These are phyloP conservation scores for Sclerodermus sp. DNA, from an alignment of 2,888 invertebrate genomes.

Conservation along the genomic window DNA sequence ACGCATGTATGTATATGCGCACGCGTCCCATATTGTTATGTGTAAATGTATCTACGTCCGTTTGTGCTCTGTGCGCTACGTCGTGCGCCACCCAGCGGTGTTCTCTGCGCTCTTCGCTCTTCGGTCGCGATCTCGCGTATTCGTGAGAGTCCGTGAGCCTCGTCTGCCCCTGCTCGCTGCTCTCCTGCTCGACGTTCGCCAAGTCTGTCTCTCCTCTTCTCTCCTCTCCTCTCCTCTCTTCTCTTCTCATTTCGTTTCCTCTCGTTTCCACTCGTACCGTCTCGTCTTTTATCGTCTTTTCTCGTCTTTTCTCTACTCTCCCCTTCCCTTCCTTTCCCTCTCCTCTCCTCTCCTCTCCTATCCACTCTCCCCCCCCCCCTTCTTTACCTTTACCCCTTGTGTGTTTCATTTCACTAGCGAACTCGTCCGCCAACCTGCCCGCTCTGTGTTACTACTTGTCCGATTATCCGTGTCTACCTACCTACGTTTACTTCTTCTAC, in stretches of 20 bases:
- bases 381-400: slow-evolving; percentile 6
- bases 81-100: slow-evolving; percentile 34
- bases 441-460: no score
- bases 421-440: no score
- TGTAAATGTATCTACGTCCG: slow-evolving; percentile 17
- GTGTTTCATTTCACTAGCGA: no score
- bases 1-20: slow-evolving; percentile 5
- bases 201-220: no score
- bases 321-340: not conserved
- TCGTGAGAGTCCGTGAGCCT: slow-evolving; percentile 22
- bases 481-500: no score
- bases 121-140: slow-evolving; percentile 25
- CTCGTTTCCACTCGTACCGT: no score
- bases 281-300: no score
- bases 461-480: no score
- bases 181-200: no score
- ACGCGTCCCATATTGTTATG: slow-evolving; percentile 1
- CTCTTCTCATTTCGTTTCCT: slow-evolving; percentile 5
- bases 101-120: slow-evolving; percentile 15
- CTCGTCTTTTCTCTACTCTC: not conserved
- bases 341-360: not conserved
- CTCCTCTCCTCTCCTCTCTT: not conserved
- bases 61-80: slow-evolving; percentile 3
- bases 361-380: not conserved
- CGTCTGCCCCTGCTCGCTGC: not conserved